Evolutionary conservation across 1,140 invertebrate species (phyloP), one percentile per base, ranked within the genome.

Genomic region (Papilio polyxenes): DNA sequence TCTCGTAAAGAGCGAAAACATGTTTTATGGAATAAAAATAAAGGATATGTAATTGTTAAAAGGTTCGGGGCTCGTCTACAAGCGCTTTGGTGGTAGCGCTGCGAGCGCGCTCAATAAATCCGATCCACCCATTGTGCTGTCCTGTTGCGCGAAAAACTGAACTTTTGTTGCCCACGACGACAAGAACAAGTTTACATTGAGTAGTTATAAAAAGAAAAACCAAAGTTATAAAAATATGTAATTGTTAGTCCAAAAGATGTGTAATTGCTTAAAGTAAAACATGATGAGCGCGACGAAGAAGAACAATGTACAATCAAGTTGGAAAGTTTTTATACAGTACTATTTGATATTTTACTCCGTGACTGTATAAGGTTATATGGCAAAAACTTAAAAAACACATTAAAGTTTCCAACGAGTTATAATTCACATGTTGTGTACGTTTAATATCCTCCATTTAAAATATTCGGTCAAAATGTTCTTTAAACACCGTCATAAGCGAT

Each of bases 121-220:
- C 84, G 80, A 79, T 86, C 79, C 77, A 77, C 75, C 86, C 88
- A 89, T 89, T 89, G 88, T 89, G 56, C 86, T 89, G 88, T 89
- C 88, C 79, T 75, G 83, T 62, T 79, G 81, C 83, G 80, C 85
- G 83, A 82, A 85, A 87, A 84, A 88, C 81, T 86, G 86, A 85
- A 86, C 85, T 88, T 83, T 88, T 86, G 82, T 83, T 82, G 40
- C 72, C 48, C 31, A 62, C 80, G 11, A 75, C 65, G 4, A 15
- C 72, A 13, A 79, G 83, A 85, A 84, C 80, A 85, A 51, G 37
- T 48, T 72, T 62, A 40, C 59, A 69, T 83, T 49, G 84, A 85
- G 80, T 77, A 49, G 75, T 20, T 51, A 0, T 1, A 49, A 75
- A n/a, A 48, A 48, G 49, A 17, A 74, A 37, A 13, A 15, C 2